These are phyloP conservation scores for Falco rusticolus DNA, from an alignment of 2,797 vertebrate species.

Conservation along the genomic window DNA sequence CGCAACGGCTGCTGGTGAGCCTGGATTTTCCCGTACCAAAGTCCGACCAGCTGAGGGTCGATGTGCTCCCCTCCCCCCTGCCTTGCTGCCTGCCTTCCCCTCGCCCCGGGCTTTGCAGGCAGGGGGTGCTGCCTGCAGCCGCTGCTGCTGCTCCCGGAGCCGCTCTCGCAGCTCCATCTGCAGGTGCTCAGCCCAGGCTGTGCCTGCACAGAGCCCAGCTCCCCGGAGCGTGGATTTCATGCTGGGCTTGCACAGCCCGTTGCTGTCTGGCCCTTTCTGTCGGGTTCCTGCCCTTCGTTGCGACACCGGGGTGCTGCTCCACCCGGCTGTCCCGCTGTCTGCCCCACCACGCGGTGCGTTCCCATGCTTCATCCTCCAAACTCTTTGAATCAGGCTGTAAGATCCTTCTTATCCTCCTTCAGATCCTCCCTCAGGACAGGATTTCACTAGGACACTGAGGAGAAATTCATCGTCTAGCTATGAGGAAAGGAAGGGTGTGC, in stretches of 20 bases:
- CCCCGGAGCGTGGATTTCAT: rapidly evolving
- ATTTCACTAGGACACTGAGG: background rate
- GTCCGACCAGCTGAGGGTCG: background rate
- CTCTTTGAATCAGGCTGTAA: background rate
- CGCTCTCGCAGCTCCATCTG: constrained; percentile 46
- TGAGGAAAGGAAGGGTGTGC: constrained; percentile 9
- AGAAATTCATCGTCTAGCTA: constrained; percentile 3
- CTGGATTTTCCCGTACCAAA: background rate
- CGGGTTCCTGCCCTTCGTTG: background rate
- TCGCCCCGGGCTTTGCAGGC: background rate
- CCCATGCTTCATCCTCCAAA: background rate
- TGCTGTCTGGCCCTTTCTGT: background rate
- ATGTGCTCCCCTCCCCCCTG: background rate
- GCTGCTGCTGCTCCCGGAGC: background rate
- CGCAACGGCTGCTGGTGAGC: rapidly evolving
- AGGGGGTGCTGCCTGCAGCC: background rate
- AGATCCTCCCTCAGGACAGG: background rate
- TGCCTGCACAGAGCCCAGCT: background rate
- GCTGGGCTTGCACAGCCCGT: background rate
- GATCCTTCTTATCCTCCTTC: constrained; percentile 9
- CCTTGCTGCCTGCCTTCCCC: background rate
- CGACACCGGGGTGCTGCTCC: rapidly evolving
- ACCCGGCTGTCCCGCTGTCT: background rate
- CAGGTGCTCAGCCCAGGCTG: background rate
- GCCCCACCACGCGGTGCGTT: background rate